Conservation (phyloP, 2,113 vertebrate genomes). For the Chloroceryle aenea region DNA sequence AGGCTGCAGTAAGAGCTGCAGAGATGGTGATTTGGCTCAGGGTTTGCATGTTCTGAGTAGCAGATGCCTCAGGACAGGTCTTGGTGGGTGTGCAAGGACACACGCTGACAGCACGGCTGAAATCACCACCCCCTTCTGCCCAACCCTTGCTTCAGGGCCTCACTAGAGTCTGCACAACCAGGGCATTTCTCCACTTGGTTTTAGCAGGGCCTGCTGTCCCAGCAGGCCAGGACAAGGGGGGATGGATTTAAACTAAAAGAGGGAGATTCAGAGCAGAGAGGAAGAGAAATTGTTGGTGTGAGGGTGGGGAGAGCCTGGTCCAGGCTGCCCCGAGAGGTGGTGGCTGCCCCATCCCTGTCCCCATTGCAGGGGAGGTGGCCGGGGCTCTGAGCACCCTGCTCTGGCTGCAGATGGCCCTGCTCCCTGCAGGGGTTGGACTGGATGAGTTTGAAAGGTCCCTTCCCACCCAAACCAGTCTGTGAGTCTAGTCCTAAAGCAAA, state of each 20-base stretch:
- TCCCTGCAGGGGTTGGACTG: too few species aligned
- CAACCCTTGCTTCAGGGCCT: background rate
- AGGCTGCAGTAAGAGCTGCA: too few species aligned
- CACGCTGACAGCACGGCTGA: fast-evolving
- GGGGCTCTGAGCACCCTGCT: too few species aligned
- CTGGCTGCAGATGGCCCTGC: too few species aligned
- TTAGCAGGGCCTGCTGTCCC: too few species aligned
- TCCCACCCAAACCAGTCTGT: too few species aligned
- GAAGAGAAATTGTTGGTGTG: background rate
- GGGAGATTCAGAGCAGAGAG: background rate
- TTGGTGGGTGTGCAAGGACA: background rate
- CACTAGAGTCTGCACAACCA: background rate
- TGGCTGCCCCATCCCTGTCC: background rate
- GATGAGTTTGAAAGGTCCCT: too few species aligned
- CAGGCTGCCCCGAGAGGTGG: background rate
- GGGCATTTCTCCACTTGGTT: background rate
- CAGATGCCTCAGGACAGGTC: background rate
- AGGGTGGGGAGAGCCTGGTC: background rate
- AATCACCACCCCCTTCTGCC: background rate
- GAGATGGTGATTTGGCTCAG: background rate
- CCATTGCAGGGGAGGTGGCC: too few species aligned
- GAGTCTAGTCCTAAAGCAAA: too few species aligned
- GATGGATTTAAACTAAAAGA: background rate
- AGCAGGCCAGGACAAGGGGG: too few species aligned
- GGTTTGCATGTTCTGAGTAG: background rate